Percentiles rank a stretch among this genome's conserved stretches.
These are phyloP conservation scores for Drosophila austrosaltans DNA, from an alignment of 2,888 invertebrate genomes.

Conservation along the genomic window DNA sequence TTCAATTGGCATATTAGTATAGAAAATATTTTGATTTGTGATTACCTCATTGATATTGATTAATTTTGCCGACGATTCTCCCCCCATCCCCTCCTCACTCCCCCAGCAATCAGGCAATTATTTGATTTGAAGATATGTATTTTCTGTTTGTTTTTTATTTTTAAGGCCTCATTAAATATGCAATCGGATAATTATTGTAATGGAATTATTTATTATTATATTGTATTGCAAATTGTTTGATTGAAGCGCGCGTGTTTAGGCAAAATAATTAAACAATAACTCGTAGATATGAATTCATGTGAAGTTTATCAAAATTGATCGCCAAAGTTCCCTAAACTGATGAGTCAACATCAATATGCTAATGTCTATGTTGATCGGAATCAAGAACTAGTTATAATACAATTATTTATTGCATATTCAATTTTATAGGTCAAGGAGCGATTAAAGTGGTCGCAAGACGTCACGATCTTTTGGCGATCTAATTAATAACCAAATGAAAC, in stretches of 20 bases:
- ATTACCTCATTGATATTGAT: conserved; percentile 71
- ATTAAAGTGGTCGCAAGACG: neutral
- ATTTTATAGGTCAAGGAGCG: conserved; percentile 8
- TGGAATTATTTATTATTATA: conserved; percentile 67
- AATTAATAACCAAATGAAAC: neutral
- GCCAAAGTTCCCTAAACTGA: neutral
- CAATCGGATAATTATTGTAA: conserved; percentile 70
- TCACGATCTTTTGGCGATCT: neutral
- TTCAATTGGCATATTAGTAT: conserved; percentile 40
- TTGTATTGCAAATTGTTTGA: conserved; percentile 49
- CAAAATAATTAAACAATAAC: conserved; percentile 26
- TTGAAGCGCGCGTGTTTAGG: conserved; percentile 37
- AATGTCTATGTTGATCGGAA: neutral
- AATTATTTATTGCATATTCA: conserved; percentile 2
- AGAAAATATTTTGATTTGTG: conserved; percentile 34
- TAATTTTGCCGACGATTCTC: conserved; percentile 24
- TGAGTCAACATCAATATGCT: conserved; percentile 6
- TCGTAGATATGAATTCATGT: conserved; percentile 5
- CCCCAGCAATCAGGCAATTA: conserved; percentile 15
- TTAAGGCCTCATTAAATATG: conserved; percentile 60
- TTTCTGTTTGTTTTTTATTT: conserved; percentile 42
- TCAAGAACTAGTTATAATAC: conserved; percentile 1
- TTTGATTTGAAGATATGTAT: conserved; percentile 41
- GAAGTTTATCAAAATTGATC: neutral
- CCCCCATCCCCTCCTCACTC: neutral